Evolutionary conservation across 2,797 vertebrate genomes (phyloP), one percentile per base, ranked within the genome.

Genomic region (Cacajao melanocephalus): DNA sequence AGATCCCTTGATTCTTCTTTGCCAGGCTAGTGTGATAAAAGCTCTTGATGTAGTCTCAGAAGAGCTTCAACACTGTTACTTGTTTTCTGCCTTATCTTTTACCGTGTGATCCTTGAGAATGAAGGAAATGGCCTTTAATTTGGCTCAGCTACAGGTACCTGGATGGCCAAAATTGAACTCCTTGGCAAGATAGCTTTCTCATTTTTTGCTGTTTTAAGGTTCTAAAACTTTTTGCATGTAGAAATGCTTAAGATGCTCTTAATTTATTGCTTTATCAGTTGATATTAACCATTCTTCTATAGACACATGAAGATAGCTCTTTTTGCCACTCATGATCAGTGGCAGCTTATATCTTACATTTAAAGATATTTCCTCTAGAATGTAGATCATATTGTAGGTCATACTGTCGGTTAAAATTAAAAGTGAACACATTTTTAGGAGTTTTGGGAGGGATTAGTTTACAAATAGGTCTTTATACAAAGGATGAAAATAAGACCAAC

Each of bases 101-200:
- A 96, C 94, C 95, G 97, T 98, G 96, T 90, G 95, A 83, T 97
- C 95, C 95, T 95, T 98, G 96, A 98, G 97, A 97, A 98, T 92
- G 97, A 98, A 98, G 98, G 97, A 98, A 97, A 97, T 96, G 91
- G 97, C 96, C 98, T 97, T 97, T 94, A 98, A 98, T 93, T 98
- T 98, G 98, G 98, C 98, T 98, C 97, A 98, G 98, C 98, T 98
- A 92, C 98, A 98, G 98, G 98, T 98, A 98, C 98, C 95, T 95
- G 97, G 97, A 98, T 98, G 98, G 98, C 98, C 98, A 98, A 98
- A 98, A 98, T 97, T 98, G 97, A 98, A 94, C 94, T 97, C 90
- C 97, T 98, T 98, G 97, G 87, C 98, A 98, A 98, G 96, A 98
- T 98, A 98, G 98, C 89, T 97, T 76, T 96, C 61, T 90, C 94